Evolutionary conservation across 2,888 invertebrate species (phyloP).

Genomic region (Achlya flavicornis): DNA sequence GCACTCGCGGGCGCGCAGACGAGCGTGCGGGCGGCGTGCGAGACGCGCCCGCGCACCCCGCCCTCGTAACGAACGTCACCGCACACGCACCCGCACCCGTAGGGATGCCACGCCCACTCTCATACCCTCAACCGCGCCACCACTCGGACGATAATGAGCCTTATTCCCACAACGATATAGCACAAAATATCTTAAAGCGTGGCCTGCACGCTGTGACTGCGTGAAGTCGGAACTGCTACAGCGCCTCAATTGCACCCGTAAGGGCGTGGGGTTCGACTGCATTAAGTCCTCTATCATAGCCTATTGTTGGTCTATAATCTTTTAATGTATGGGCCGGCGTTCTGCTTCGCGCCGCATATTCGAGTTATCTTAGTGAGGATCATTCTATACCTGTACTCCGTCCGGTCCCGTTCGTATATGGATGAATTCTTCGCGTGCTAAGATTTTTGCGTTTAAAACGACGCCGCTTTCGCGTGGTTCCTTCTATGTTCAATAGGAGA

Average conservation of each 20-base stretch:
- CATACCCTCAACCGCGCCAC: conserved; percentile 5
- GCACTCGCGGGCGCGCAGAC: conserved; percentile 20
- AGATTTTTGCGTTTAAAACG: not conserved
- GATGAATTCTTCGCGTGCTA: not conserved
- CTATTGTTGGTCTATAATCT: not conserved
- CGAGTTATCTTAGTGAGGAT: conserved; percentile 19
- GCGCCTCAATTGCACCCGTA: too few species aligned
- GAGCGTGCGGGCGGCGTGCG: conserved; percentile 24
- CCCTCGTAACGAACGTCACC: conserved; percentile 34
- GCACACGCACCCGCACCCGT: not conserved
- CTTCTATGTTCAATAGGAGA: not conserved
- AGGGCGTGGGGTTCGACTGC: not conserved
- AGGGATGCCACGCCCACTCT: conserved; percentile 18
- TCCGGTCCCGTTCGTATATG: conserved; percentile 6
- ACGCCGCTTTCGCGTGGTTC: not conserved
- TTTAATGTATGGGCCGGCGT: not conserved
- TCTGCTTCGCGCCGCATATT: not conserved
- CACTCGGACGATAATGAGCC: conserved; percentile 13
- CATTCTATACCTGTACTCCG: conserved; percentile 12
- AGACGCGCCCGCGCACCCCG: conserved; percentile 24
- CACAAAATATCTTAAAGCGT: not conserved
- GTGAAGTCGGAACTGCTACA: not conserved
- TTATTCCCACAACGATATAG: not conserved
- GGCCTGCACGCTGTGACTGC: not conserved
- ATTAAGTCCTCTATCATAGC: not conserved